These are phyloP conservation scores for Oncopodura yosiiana DNA, from an alignment of 1,140 invertebrate species.

Conservation along the genomic window DNA sequence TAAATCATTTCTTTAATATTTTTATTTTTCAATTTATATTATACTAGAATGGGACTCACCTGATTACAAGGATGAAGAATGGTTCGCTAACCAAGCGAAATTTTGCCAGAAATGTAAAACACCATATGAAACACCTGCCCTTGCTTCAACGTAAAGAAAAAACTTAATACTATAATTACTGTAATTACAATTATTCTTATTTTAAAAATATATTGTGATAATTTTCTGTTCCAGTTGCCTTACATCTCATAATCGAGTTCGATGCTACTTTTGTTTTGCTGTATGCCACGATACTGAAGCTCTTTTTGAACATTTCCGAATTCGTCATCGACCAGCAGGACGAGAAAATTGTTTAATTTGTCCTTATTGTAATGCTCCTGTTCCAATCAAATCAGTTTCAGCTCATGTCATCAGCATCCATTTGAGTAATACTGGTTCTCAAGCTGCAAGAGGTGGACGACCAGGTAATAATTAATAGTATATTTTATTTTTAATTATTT, in stretches of 20 bases:
- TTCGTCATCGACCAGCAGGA: conserved; percentile 9
- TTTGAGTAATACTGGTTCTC: too few species aligned
- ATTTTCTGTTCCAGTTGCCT: neutral
- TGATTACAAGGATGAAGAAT: neutral
- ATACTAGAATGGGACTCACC: neutral
- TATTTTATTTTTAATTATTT: too few species aligned
- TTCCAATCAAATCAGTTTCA: conserved; percentile 15
- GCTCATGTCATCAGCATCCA: conserved; percentile 18
- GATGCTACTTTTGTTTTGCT: conserved; percentile 19
- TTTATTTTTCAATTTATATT: too few species aligned
- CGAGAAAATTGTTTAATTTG: conserved; percentile 13
- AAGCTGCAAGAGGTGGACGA: too few species aligned
- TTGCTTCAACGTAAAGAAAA: too few species aligned
- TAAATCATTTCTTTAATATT: too few species aligned
- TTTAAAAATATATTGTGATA: neutral
- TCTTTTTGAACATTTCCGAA: conserved; percentile 14
- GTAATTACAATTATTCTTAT: too few species aligned
- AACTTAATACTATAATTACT: too few species aligned
- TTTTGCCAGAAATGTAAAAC: conserved; percentile 12
- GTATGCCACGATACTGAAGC: conserved; percentile 10
- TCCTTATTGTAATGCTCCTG: conserved; percentile 1
- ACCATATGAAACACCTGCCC: neutral
- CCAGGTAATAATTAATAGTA: too few species aligned
- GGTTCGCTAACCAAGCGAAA: conserved; percentile 15
- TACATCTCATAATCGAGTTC: neutral